A percentile compares a stretch with the other conserved stretches of the same genome.
Evolutionary conservation across 2,113 vertebrate genomes (phyloP).

Genomic region (Tragelaphus imberbis): DNA sequence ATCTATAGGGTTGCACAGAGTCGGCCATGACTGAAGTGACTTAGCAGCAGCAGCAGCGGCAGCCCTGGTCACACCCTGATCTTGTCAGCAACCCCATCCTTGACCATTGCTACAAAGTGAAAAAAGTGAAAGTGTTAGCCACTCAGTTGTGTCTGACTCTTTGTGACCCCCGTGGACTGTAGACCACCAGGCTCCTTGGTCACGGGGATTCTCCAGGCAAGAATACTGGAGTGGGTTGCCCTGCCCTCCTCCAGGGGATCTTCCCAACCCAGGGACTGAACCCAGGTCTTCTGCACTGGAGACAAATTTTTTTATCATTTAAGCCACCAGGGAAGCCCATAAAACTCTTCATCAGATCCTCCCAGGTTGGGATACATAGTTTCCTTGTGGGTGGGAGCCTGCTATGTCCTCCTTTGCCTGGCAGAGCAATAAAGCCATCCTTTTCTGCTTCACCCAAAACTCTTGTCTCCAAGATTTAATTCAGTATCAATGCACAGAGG

Average conservation of each 20-base stretch:
- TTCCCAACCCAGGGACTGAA: not conserved
- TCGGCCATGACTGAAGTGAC: not conserved
- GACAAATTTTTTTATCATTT: not conserved
- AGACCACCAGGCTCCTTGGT: not conserved
- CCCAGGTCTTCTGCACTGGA: not conserved
- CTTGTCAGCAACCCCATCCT: not conserved
- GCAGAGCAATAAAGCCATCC: not conserved
- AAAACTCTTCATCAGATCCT: not conserved
- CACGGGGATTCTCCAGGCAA: not conserved
- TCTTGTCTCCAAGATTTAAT: not conserved
- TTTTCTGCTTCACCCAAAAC: not conserved
- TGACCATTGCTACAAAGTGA: not conserved
- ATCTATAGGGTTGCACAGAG: accelerated
- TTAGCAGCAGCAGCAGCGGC: not conserved
- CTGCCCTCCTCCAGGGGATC: not conserved
- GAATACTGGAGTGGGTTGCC: not conserved
- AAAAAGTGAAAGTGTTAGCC: not conserved
- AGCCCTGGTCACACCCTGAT: not conserved
- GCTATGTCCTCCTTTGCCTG: not conserved
- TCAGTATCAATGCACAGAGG: not conserved
- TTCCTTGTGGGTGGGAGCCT: not conserved
- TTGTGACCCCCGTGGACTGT: accelerated
- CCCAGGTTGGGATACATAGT: not conserved
- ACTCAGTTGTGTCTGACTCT: not conserved
- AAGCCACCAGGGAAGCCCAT: not conserved